phyloP scores from a whole-genome alignment of 2,113 vertebrate genomes.

The Amphilophus citrinellus region DNA sequence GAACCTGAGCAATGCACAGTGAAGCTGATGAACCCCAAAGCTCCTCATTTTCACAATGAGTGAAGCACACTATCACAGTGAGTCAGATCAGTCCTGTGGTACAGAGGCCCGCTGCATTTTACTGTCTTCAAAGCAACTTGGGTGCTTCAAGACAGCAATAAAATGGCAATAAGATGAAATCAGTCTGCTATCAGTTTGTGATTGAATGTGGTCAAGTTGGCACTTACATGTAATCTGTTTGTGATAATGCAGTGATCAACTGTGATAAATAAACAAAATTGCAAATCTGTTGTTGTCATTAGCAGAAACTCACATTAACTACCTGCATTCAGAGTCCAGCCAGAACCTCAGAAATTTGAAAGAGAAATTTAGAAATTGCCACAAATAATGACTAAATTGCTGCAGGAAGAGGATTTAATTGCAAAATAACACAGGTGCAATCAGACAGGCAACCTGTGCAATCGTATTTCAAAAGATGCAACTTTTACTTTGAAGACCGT shows the following conservation, averaged over 20 bases:
- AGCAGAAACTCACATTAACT: not conserved
- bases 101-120: too few species aligned
- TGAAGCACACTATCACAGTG: not conserved
- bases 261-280: not conserved
- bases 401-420: not conserved
- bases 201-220: not conserved
- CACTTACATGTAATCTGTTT: not conserved
- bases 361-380: too few species aligned
- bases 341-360: not conserved
- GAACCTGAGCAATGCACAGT: not conserved
- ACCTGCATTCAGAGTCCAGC: not conserved
- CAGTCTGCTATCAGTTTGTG: not conserved
- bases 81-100: not conserved
- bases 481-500: too few species aligned
- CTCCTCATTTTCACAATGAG: not conserved
- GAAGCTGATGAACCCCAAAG: not conserved
- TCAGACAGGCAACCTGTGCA: not conserved
- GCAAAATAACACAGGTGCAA: not conserved
- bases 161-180: not conserved
- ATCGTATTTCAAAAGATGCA: too few species aligned
- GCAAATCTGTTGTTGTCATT: not conserved
- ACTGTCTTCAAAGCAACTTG: not conserved
- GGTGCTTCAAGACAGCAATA: not conserved
- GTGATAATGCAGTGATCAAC: not conserved
- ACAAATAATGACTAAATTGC: not conserved